Evolutionary conservation across 2,113 vertebrate species (phyloP), one percentile per base, ranked within the genome.

Genomic region (Benitochromis conjunctus): DNA sequence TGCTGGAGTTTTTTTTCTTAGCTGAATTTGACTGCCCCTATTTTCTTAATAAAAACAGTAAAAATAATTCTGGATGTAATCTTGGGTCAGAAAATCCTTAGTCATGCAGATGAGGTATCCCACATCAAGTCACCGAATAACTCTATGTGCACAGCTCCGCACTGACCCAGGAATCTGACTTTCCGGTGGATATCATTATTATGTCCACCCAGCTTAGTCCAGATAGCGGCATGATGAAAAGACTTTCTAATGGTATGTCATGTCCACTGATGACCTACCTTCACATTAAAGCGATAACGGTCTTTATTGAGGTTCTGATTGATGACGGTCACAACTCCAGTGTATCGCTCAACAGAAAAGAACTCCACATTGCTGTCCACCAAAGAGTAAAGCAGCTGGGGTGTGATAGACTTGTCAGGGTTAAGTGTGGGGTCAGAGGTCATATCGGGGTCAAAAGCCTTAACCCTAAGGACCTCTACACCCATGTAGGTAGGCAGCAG

Each of bases 401-500:
- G 94, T 16, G 96, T 95, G 38, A 96, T 91, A 51, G 96, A 95
- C 14, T 94, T 96, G 92, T 98, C 97, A 13, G 97, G 96, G 83
- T 96, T 95, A 19, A 94, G 93, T 92, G 97, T 96, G 11, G 96
- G 96, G 86, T 98, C 97, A 19, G 92, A 95, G 85, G 94, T 95
- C 29, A 96, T 94, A 92, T 99, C 99, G 1, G 98, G 98, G 89
- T 99, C 98, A 13, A 94, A 96, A 80, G 99, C 99, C 29, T 96
- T 97, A 29, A 99, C 96, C 89, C 90, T 96, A 26, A 99, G 95
- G 88, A 98, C 95, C 88, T 99, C 98, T 6, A 99, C 98, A 9
- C 98, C 98, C 10, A 93, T 11, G 1, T 98, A 99, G 0, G 98
- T 99, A 13, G 98, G 99, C 57, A 99, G 95, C 14, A 99, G 97